Base-by-base conservation (phyloP, 2,888 invertebrate species). In the Plagodis pulveraria region DNA sequence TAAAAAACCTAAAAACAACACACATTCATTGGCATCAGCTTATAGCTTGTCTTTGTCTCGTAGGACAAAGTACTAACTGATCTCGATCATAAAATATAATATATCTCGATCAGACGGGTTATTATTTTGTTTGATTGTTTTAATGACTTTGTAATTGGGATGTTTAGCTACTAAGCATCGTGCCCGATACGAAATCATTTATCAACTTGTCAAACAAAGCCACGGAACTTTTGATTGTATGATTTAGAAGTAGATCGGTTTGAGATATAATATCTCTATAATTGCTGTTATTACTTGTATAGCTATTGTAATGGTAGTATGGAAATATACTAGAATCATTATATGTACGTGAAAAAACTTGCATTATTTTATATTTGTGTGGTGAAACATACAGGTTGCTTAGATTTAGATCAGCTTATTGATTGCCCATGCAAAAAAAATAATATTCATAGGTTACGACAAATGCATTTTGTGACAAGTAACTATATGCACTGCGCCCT, bases 41-140 rank as follows among this genome's bases (percentile, higher is more conserved):
- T n/a, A 0, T 35, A 40, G 49, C 45, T 8, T 43, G 32, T 35
- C 49, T 58, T 32, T 0, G 2, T 7, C 0, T 5, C 36, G 36
- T 46, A 38, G 46, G 46, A 50, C 58, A 11, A 12, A 4, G 35
- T 10, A 10, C 10, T 5, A 22, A 54, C 22, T 22, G 22, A 22
- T 22, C 22, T 22, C 22, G 22, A 22, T 22, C 1, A 22, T 22
- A 22, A 22, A 22, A 22, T 2, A 22, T 22, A 22, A 50, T 9
- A 52, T 47, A 62, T 62, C 61, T 58, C 36, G 57, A 58, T 56
- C 40, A 57, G 10, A 38, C 54, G 50, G 36, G 45, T 54, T 55
- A 51, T 54, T 58, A 54, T 58, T 57, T 61, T 62, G 44, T 62
- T 49, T 51, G 57, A 58, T 62, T 62, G 62, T 58, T 62, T 36